phyloP scores from a whole-genome alignment of 64 coral and sea anemone species.

The Montipora capricornis region DNA sequence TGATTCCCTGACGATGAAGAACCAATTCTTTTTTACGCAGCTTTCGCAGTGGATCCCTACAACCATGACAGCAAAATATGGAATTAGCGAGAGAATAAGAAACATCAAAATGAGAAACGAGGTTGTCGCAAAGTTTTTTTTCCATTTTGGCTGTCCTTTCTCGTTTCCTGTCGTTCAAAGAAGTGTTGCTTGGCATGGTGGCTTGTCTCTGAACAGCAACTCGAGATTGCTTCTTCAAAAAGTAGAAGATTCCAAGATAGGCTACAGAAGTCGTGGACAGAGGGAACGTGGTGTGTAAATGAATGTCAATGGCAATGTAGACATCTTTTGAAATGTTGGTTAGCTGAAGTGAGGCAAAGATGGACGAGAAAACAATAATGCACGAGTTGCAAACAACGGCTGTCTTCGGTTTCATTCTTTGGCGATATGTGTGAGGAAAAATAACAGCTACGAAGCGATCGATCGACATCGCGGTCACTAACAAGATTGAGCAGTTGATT shows the following conservation, averaged over 20 bases:
- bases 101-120: slow-evolving; percentile 6
- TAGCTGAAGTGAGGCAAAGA: slow-evolving; percentile 9
- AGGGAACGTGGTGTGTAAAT: slow-evolving; percentile 15
- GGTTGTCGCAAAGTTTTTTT: background rate
- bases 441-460: slow-evolving; percentile 5
- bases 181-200: background rate
- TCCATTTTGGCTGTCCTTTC: background rate
- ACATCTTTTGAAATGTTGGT: background rate
- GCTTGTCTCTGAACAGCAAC: background rate
- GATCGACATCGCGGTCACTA: background rate
- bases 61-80: slow-evolving; percentile 12
- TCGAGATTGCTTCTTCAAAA: background rate
- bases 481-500: slow-evolving; percentile 11
- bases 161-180: background rate
- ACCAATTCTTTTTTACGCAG: background rate
- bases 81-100: background rate
- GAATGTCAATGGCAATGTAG: background rate
- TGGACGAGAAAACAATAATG: background rate
- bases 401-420: background rate
- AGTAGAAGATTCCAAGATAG: background rate
- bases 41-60: background rate
- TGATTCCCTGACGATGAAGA: background rate
- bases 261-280: background rate
- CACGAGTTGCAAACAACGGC: background rate
- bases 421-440: background rate